Percentiles rank a stretch among this genome's conserved stretches.
Evolutionary conservation across 2,888 invertebrate species (phyloP).

Genomic region (Hypomecis punctinalis): DNA sequence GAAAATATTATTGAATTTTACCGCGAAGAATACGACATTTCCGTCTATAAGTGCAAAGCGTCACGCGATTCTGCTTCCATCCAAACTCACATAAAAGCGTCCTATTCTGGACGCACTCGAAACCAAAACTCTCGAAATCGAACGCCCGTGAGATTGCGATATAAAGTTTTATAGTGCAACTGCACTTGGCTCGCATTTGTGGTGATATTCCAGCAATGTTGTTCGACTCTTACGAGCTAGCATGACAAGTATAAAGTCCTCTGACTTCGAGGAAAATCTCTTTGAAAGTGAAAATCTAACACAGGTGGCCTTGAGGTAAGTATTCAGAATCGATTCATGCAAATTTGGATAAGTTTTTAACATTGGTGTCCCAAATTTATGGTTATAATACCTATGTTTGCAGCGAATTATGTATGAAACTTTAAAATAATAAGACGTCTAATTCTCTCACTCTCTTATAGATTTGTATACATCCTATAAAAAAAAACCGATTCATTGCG

Average conservation of each 20-base stretch:
- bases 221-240: conserved; percentile 8
- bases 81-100: conserved; percentile 8
- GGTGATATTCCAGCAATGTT: conserved; percentile 18
- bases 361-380: too few species aligned
- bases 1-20: background rate
- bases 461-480: too few species aligned
- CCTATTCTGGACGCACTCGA: conserved; percentile 29
- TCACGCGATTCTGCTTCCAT: conserved; percentile 14
- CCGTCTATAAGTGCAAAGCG: background rate
- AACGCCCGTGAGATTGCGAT: conserved; percentile 35
- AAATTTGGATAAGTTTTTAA: too few species aligned
- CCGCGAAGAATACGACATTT: conserved; percentile 10
- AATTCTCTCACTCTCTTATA: too few species aligned
- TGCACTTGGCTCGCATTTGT: conserved; percentile 24
- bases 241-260: background rate
- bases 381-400: too few species aligned
- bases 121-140: conserved; percentile 32
- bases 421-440: background rate
- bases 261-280: background rate
- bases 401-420: background rate
- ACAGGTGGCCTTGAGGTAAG: background rate
- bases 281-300: conserved; percentile 7
- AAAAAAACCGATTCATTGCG: too few species aligned
- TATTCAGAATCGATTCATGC: background rate
- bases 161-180: conserved; percentile 40